Base-by-base conservation (phyloP, 1,140 invertebrate genomes). In the Microplitis mediator region DNA sequence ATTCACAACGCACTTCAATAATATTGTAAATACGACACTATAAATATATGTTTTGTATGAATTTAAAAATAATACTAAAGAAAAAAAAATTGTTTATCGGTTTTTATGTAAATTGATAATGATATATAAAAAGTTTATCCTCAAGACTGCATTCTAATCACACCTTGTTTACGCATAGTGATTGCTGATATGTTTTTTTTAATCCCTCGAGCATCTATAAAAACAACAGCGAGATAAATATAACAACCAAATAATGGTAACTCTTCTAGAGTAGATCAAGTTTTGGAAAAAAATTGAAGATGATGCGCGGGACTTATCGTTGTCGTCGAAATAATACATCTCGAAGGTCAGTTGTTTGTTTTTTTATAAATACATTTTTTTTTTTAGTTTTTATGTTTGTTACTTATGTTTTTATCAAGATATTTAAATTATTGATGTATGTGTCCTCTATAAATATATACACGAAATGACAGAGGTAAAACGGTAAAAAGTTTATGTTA, bases 151-250 rank as follows among this genome's bases (percentile, higher is more conserved):
- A 45, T 45, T 45, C 39, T 11, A 6, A 45, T 45, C 39, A 45
- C 39, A 45, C 39, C 39, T 58, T 58, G 31, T 61, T 61, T 14
- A 32, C 34, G 14, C 23, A 13, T 61, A 13, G 23, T 23, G 2
- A 61, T 23, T 61, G 60, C 32, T 58, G 9, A 61, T 31, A 9
- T 13, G 32, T 32, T 61, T 36, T 65, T 65, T 32, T 13, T 14
- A 16, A 50, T 36, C 23, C 63, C 14, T 13, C n/a, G 60, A 56
- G 36, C 31, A 70, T 70, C 69, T 70, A 62, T 32, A 70, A 71
- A 50, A 60, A 71, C 39, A 64, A 51, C 14, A 71, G 39, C 23
- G 23, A 71, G 39, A 62, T 52, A 71, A 71, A 52, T 64, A 67
- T 67, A 56, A 16, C 31, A 67, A n/a, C 16, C 13, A 23, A 45